A percentile compares a stretch with the other conserved stretches of the same genome.
Evolutionary conservation across 2,797 vertebrate genomes (phyloP).

Genomic region (Pygocentrus nattereri): DNA sequence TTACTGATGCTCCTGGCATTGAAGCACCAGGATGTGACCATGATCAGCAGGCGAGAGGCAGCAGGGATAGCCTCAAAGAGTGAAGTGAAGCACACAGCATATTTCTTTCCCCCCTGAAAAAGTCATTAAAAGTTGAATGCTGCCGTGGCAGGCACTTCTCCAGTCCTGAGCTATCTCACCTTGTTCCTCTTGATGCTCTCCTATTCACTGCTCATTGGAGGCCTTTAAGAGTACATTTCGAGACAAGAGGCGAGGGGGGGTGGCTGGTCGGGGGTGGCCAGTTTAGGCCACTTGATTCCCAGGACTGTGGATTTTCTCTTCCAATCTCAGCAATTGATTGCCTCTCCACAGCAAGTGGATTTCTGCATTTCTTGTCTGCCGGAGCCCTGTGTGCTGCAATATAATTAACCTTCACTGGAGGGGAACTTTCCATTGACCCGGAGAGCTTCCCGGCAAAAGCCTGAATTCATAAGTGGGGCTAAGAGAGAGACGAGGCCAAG

Average conservation of each 20-base stretch:
- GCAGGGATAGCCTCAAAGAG: not conserved
- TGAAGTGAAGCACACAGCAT: constrained; percentile 12
- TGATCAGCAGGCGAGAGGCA: constrained; percentile 18
- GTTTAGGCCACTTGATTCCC: constrained; percentile 68
- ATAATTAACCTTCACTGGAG: constrained; percentile 76
- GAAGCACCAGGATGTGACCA: not conserved
- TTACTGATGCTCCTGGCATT: not conserved
- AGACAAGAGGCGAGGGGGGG: constrained; percentile 39
- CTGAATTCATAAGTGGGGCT: constrained; percentile 55
- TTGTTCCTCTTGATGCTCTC: constrained; percentile 45
- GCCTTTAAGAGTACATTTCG: constrained; percentile 64
- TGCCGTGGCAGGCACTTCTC: constrained; percentile 41
- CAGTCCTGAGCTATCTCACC: constrained; percentile 47
- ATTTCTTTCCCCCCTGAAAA: constrained; percentile 40
- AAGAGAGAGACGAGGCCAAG: constrained; percentile 24
- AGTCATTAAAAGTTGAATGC: constrained; percentile 56
- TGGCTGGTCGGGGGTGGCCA: constrained; percentile 25
- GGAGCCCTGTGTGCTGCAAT: constrained; percentile 55
- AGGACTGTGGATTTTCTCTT: constrained; percentile 71
- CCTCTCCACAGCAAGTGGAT: constrained; percentile 64
- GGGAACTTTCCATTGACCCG: constrained; percentile 73
- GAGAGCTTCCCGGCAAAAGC: constrained; percentile 52
- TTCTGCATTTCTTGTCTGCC: constrained; percentile 71
- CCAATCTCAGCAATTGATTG: constrained; percentile 77
- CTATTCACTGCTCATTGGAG: constrained; percentile 55